Evolutionary conservation across 2,113 vertebrate genomes (phyloP).

Genomic region (zebrafish (Danio rerio)): DNA sequence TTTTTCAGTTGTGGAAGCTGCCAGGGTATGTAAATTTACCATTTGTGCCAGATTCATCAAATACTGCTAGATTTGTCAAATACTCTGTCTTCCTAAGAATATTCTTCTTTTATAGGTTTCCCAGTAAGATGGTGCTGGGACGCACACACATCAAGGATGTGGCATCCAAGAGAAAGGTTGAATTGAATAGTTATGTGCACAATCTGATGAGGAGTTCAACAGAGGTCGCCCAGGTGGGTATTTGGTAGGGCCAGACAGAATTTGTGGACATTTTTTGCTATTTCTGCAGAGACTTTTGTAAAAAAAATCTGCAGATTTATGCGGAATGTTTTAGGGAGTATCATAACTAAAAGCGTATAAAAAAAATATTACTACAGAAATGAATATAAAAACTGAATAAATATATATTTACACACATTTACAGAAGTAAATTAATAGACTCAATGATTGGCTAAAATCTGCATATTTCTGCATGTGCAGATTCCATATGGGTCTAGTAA

Average conservation of each 20-base stretch:
- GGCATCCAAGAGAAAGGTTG: constrained; percentile 94
- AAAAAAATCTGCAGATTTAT: no score
- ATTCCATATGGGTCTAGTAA: no score
- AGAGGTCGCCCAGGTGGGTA: constrained; percentile 89
- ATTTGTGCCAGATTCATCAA: neutral
- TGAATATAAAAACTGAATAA: no score
- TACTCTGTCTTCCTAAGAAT: neutral
- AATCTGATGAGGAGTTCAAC: constrained; percentile 90
- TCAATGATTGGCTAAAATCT: no score
- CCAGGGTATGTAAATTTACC: constrained; percentile 81
- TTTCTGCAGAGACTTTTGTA: no score
- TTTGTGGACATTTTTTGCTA: no score
- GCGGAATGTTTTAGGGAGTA: no score
- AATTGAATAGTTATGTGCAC: constrained; percentile 94
- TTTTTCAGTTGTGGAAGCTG: constrained; percentile 97
- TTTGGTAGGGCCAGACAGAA: neutral
- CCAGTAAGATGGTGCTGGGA: constrained; percentile 94
- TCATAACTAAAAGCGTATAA: no score
- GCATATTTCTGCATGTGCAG: no score
- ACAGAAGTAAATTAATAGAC: no score
- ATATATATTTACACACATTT: no score
- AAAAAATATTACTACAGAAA: no score
- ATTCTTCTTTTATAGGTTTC: constrained; percentile 78
- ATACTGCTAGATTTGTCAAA: neutral
- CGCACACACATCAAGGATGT: constrained; percentile 98